A percentile compares a stretch with the other conserved stretches of the same genome.
phyloP scores from a whole-genome alignment of 1,140 invertebrate species.

The Brachionus asplanchnoidis region DNA sequence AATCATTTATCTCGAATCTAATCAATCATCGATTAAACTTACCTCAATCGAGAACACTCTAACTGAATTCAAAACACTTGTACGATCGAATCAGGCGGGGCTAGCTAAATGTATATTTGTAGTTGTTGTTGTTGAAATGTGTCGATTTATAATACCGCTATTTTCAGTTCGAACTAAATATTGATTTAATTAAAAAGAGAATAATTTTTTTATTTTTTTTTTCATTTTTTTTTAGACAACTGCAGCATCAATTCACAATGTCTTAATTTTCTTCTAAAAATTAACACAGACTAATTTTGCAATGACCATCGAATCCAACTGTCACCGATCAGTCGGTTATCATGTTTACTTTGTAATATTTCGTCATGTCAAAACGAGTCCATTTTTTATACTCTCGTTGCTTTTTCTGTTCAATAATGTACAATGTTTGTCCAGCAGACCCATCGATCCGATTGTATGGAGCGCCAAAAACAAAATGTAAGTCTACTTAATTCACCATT shows the following conservation, averaged over 20 bases:
- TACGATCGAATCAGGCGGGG: not conserved
- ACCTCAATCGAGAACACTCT: not conserved
- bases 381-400: not conserved
- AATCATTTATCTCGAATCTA: not conserved
- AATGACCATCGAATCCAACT: not conserved
- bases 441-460: constrained; percentile 6
- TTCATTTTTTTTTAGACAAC: not conserved
- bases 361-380: not conserved
- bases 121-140: not conserved
- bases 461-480: constrained; percentile 26
- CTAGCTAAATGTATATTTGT: not conserved
- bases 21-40: not conserved
- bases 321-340: not conserved
- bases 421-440: not conserved
- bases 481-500: not conserved
- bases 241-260: not conserved
- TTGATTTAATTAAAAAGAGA: constrained; percentile 31
- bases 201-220: constrained; percentile 12
- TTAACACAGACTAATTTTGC: not conserved
- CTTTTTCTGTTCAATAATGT: not conserved
- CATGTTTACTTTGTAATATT: not conserved
- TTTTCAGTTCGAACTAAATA: not conserved
- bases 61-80: constrained; percentile 1
- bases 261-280: not conserved
- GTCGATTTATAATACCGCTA: not conserved